Conservation (phyloP, 2,113 vertebrate genomes). For the Rhabdornis inornatus region DNA sequence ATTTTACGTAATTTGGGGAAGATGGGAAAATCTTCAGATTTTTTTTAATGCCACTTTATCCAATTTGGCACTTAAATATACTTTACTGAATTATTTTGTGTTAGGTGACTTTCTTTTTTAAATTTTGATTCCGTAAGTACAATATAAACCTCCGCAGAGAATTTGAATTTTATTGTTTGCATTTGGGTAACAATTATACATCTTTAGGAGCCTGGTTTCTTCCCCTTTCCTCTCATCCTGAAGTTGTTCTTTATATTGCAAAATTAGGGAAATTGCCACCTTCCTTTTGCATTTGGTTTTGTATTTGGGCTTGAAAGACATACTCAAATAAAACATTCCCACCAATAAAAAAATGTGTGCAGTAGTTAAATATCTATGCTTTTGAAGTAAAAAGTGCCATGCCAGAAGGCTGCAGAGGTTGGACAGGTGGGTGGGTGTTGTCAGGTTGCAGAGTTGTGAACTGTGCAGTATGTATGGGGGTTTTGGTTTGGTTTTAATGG, state of each 20-base stretch:
- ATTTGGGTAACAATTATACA: slow-evolving; percentile 25
- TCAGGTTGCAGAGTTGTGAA: background rate
- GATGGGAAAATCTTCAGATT: slow-evolving; percentile 31
- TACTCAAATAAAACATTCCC: slow-evolving; percentile 69
- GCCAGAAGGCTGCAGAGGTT: background rate
- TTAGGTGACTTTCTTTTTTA: slow-evolving; percentile 54
- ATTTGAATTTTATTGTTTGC: slow-evolving; percentile 37
- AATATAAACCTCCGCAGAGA: slow-evolving; percentile 43
- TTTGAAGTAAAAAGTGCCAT: background rate
- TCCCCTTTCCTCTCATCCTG: slow-evolving; percentile 7
- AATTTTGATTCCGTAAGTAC: slow-evolving; percentile 43
- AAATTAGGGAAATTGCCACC: slow-evolving; percentile 49
- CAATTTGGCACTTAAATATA: slow-evolving; percentile 64
- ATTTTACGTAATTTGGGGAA: slow-evolving; percentile 51
- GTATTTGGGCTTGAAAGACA: slow-evolving; percentile 57
- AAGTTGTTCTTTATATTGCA: slow-evolving; percentile 37
- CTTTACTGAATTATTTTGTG: slow-evolving; percentile 58
- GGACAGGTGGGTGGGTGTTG: background rate
- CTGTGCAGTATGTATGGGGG: background rate
- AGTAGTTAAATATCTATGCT: background rate
- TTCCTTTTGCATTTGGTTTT: slow-evolving; percentile 64
- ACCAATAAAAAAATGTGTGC: background rate
- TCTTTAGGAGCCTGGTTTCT: slow-evolving; percentile 66
- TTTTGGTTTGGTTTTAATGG: background rate
- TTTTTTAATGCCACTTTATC: slow-evolving; percentile 53